Evolutionary conservation across 2,888 invertebrate species (phyloP).

Genomic region (Lydus trimaculatus): DNA sequence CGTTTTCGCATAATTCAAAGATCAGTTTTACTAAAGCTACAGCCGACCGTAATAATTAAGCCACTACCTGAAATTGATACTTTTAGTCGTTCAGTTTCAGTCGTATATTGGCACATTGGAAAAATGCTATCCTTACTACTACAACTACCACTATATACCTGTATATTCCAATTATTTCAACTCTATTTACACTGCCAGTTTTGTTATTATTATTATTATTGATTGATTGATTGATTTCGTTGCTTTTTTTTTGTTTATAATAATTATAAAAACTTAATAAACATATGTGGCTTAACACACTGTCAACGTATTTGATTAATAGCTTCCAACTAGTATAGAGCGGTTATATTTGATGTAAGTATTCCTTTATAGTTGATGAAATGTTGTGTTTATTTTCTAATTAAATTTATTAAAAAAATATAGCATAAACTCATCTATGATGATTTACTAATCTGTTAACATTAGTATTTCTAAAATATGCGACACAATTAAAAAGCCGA

Average conservation of each 20-base stretch:
- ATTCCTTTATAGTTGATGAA: neutral
- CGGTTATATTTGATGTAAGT: conserved; percentile 2
- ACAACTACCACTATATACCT: neutral
- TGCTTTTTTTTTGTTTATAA: neutral
- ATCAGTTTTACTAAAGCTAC: conserved; percentile 25
- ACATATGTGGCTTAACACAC: neutral
- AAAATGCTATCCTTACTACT: neutral
- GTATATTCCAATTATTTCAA: neutral
- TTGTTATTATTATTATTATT: neutral
- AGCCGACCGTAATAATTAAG: conserved; percentile 31
- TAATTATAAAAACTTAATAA: neutral
- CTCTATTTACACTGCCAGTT: neutral
- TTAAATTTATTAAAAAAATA: neutral
- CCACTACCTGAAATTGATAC: conserved; percentile 29
- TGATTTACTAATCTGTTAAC: too few species aligned
- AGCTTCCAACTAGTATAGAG: neutral
- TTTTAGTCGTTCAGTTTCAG: conserved; percentile 9
- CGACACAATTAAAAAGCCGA: neutral
- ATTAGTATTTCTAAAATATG: neutral
- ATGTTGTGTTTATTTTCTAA: neutral
- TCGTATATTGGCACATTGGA: neutral
- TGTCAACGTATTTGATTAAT: conserved; percentile 6
- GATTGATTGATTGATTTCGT: neutral
- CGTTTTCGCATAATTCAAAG: conserved; percentile 4
- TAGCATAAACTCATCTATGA: neutral